Percentiles rank a stretch among this genome's conserved stretches.
These are phyloP conservation scores for Leptodactylus fuscus DNA, from an alignment of 2,113 vertebrate species.

Conservation along the genomic window DNA sequence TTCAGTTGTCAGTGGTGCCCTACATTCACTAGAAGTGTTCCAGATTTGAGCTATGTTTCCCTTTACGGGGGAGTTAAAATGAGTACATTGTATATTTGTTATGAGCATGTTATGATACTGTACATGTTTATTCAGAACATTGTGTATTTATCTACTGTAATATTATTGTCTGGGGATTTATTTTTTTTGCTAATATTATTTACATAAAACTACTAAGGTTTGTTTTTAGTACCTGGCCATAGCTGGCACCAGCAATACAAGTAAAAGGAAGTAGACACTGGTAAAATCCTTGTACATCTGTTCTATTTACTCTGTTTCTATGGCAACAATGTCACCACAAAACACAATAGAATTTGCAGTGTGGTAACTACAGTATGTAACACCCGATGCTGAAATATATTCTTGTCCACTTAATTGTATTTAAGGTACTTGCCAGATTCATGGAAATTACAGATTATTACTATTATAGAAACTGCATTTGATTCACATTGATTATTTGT, in stretches of 20 bases:
- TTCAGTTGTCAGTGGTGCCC: background rate
- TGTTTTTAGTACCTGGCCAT: conserved; percentile 37
- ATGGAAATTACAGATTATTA: too few relatives aligned
- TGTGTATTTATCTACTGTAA: background rate
- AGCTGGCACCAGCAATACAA: conserved; percentile 13
- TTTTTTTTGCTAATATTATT: background rate
- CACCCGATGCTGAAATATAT: too few relatives aligned
- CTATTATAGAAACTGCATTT: too few relatives aligned
- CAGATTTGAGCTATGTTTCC: background rate
- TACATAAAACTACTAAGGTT: conserved; percentile 33
- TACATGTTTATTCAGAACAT: too few relatives aligned
- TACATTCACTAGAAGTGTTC: background rate
- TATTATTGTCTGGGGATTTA: background rate
- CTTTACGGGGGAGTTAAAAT: background rate
- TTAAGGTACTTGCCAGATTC: too few relatives aligned
- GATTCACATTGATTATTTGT: too few relatives aligned
- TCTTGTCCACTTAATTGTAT: too few relatives aligned
- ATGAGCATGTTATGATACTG: too few relatives aligned
- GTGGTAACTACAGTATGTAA: background rate
- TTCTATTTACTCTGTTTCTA: conserved; percentile 39
- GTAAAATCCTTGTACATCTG: background rate
- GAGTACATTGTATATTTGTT: too few relatives aligned
- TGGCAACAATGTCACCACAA: conserved; percentile 27
- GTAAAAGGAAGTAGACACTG: conserved; percentile 45
- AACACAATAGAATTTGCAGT: background rate